Evolutionary conservation across 2,888 invertebrate genomes (phyloP).

Genomic region (Thereva nobilitata): DNA sequence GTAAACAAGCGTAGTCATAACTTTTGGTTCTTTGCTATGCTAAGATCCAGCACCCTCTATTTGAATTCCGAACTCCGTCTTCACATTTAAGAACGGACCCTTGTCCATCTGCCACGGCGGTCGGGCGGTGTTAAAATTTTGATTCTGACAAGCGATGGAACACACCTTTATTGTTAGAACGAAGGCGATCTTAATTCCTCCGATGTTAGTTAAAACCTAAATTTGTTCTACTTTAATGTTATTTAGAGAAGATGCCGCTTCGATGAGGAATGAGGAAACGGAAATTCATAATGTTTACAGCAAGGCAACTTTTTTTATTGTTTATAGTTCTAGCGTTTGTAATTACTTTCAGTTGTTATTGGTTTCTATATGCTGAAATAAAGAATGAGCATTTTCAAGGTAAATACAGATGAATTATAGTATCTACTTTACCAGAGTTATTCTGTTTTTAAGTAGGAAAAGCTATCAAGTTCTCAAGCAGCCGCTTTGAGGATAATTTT

Average conservation of each 20-base stretch:
- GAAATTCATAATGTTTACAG: conserved; percentile 52
- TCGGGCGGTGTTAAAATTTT: too few relatives aligned
- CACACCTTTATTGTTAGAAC: too few relatives aligned
- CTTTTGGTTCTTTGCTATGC: too few relatives aligned
- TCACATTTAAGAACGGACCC: too few relatives aligned
- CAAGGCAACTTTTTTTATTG: conserved; percentile 52
- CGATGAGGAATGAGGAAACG: conserved; percentile 46
- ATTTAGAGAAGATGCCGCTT: conserved; percentile 38
- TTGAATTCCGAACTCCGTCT: too few relatives aligned
- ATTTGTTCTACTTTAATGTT: not conserved
- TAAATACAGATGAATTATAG: not conserved
- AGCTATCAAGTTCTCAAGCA: conserved; percentile 12
- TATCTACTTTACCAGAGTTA: not conserved
- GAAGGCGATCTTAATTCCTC: not conserved
- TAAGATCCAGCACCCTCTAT: too few relatives aligned
- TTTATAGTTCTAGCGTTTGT: conserved; percentile 48
- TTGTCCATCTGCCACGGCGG: too few relatives aligned
- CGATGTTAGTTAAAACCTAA: not conserved
- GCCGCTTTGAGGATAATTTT: conserved; percentile 46
- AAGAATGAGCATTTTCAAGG: conserved; percentile 38
- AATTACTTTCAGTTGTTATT: conserved; percentile 50
- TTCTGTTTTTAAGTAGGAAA: conserved; percentile 3
- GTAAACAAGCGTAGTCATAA: too few relatives aligned
- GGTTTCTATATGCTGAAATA: conserved; percentile 51
- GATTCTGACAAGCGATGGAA: too few relatives aligned